phyloP scores from a whole-genome alignment of 2,888 invertebrate genomes.

The Stegophylla sp. region DNA sequence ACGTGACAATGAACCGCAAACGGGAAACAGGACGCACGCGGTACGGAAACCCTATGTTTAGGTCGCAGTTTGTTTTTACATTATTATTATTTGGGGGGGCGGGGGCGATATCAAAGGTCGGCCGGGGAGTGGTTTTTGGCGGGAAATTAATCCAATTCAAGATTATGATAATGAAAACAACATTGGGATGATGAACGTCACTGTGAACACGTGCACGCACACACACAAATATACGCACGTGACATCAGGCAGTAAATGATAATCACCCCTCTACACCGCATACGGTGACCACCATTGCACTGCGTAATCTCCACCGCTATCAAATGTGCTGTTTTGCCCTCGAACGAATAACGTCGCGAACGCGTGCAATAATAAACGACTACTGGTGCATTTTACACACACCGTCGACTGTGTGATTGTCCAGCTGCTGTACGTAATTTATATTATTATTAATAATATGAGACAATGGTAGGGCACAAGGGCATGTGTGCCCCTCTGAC shows the following conservation, averaged over 20 bases:
- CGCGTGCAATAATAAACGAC: constrained; percentile 8
- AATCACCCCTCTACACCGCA: background rate
- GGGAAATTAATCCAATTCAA: constrained; percentile 52
- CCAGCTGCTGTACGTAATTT: background rate
- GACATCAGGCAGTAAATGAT: background rate
- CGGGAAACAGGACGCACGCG: background rate
- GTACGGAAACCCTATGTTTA: background rate
- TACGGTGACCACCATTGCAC: background rate
- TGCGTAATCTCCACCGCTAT: background rate
- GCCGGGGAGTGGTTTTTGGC: background rate
- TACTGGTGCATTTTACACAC: constrained; percentile 1
- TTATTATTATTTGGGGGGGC: background rate
- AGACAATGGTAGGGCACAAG: no score
- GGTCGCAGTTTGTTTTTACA: constrained; percentile 17
- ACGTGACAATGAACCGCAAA: constrained; percentile 1
- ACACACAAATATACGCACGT: background rate
- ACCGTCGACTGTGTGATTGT: constrained; percentile 11
- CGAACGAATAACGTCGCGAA: background rate
- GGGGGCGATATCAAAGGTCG: background rate
- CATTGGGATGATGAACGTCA: constrained; percentile 29
- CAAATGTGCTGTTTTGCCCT: background rate
- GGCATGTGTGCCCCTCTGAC: no score
- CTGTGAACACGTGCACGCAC: background rate
- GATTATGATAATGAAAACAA: constrained; percentile 47
- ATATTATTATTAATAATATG: no score